Conservation (phyloP, 1,140 invertebrate species). For the Drosophila sulfurigaster region DNA sequence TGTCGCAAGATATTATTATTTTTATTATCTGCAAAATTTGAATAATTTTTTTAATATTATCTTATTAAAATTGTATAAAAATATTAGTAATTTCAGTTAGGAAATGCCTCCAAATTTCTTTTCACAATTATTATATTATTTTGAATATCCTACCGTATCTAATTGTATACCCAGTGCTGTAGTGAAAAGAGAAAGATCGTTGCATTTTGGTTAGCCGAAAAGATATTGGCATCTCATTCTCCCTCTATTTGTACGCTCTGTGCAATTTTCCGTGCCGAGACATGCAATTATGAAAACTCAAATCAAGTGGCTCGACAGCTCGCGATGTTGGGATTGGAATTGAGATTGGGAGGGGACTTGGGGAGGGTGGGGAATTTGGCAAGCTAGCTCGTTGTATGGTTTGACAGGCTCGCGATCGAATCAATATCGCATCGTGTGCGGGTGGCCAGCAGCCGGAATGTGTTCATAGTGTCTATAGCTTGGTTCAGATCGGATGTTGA, state of each 20-base stretch:
- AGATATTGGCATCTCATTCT: constrained; percentile 11
- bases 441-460: constrained; percentile 57
- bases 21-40: no score
- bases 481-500: not conserved
- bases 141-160: no score
- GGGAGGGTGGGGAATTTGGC: constrained; percentile 12
- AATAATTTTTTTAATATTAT: no score
- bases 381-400: constrained; percentile 49
- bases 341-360: not conserved
- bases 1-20: no score
- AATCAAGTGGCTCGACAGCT: constrained; percentile 72
- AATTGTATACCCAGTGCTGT: constrained; percentile 10
- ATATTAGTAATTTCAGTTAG: no score
- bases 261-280: constrained; percentile 47
- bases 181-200: constrained; percentile 7
- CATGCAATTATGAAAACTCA: constrained; percentile 74
- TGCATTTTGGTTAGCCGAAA: constrained; percentile 5
- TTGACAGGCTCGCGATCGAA: constrained; percentile 70
- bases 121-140: no score
- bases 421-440: constrained; percentile 73
- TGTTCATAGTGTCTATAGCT: constrained; percentile 21
- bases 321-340: constrained; percentile 14
- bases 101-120: no score
- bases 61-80: no score
- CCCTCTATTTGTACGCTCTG: constrained; percentile 8